Evolutionary conservation across 1,140 invertebrate species (phyloP), one percentile per base, ranked within the genome.

Genomic region (Zelostemma sp.): DNA sequence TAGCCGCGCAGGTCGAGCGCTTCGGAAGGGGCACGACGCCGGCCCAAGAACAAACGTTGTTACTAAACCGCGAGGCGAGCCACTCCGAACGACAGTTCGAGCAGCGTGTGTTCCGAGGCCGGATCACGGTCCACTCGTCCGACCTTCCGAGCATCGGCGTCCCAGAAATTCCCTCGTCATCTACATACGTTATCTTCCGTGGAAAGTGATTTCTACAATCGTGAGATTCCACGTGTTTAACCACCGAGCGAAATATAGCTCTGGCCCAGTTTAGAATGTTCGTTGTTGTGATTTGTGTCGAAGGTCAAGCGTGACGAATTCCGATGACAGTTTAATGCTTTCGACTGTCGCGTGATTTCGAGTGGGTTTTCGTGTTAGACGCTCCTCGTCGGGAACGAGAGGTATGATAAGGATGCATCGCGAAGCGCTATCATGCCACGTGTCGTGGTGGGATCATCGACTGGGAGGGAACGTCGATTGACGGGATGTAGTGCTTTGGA

Each of bases 81-180:
- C 68, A 73, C 79, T 79, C 62, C 55, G 63, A 72, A 74, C 76
- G 79, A 81, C 80, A 80, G 76, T 81, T 80, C 72, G 75, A 79
- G 73, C 69, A 75, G 66, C 68, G 77, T 74, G 73, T 73, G 76
- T 82, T 79, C 67, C 74, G 73, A 74, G 73, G 63, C 67, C 68
- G 77, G 76, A 80, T 77, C 58, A 43, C 31, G 46, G 21, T 51
- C 31, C 55, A 33, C 49, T 38, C 49, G 50, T 25, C 18, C 28
- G 8, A 41, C 21, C 35, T 31, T 25, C 35, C 38, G 43, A 54
- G 33, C 17, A 38, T 54, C 33, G n/a, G 15, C 56, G 33, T 28
- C 54, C 14, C n/a, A 15, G n/a, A 15, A 3, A 15, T 41, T 41
- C 14, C 14, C 28, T 11, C 11, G 11, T 31, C 11, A 31, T 31